Conservation (phyloP, 2,888 invertebrate species). For the Parnassius apollo region DNA sequence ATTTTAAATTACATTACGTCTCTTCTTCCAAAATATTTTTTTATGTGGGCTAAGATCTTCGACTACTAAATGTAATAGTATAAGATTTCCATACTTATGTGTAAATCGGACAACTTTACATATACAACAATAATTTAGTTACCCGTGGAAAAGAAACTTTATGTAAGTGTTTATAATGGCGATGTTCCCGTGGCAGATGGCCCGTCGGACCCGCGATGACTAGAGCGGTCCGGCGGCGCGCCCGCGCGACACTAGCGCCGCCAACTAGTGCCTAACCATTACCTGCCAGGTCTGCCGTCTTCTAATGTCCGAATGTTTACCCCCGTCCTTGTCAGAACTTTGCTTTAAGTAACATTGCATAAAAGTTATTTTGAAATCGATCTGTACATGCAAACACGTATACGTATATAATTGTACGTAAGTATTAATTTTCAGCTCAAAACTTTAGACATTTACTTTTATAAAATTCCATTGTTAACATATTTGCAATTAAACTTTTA, state of each 20-base stretch:
- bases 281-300: conserved; percentile 66
- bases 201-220: conserved; percentile 78
- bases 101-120: background rate
- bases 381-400: background rate
- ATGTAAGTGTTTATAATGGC: conserved; percentile 26
- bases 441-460: no score
- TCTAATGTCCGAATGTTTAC: conserved; percentile 50
- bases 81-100: background rate
- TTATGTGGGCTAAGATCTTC: background rate
- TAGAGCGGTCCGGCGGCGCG: conserved; percentile 75
- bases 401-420: background rate
- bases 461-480: background rate
- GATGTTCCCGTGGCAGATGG: conserved; percentile 54
- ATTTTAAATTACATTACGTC: conserved; percentile 1
- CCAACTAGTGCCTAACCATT: conserved; percentile 58
- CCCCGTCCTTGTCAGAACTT: conserved; percentile 26
- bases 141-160: conserved; percentile 7
- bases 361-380: conserved; percentile 3
- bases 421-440: no score
- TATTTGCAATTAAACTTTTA: conserved; percentile 8
- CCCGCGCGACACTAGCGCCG: conserved; percentile 68
- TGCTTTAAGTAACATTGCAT: conserved; percentile 9
- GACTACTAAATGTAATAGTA: conserved; percentile 9
- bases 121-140: background rate
- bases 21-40: conserved; percentile 13